A percentile compares a stretch with the other conserved stretches of the same genome.
phyloP scores from a whole-genome alignment of 2,797 vertebrate species.

The Aviceda leuphotes region DNA sequence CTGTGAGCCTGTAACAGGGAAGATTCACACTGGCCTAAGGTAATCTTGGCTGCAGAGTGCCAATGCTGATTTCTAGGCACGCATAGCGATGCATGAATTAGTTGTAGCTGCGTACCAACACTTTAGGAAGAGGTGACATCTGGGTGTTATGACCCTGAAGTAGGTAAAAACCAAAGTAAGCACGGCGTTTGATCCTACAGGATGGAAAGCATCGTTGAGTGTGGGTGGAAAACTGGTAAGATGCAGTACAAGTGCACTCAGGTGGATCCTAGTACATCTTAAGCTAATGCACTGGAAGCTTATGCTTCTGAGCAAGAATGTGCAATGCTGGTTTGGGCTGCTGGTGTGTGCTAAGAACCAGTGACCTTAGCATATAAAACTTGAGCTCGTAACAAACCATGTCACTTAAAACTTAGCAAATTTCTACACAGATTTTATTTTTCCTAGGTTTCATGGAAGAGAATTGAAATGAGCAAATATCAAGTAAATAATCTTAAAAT shows the following conservation, averaged over 20 bases:
- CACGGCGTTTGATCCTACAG: neutral
- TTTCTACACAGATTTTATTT: neutral
- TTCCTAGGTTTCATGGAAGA: neutral
- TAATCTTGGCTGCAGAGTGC: neutral
- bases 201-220: neutral
- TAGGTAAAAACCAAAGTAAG: neutral
- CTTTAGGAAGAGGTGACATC: neutral
- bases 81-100: neutral
- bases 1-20: neutral
- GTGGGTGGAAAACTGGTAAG: neutral
- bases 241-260: neutral
- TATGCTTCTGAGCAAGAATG: neutral
- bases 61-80: neutral
- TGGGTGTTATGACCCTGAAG: neutral
- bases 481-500: neutral
- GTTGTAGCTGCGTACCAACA: neutral
- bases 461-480: neutral
- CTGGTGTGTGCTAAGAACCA: neutral
- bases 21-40: neutral
- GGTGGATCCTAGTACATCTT: neutral
- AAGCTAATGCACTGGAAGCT: neutral
- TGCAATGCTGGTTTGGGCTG: neutral
- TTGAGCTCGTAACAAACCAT: neutral
- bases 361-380: neutral
- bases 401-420: neutral